phyloP scores from a whole-genome alignment of 92 coral and sea anemone species.

The Isaurus tuberculatus region DNA sequence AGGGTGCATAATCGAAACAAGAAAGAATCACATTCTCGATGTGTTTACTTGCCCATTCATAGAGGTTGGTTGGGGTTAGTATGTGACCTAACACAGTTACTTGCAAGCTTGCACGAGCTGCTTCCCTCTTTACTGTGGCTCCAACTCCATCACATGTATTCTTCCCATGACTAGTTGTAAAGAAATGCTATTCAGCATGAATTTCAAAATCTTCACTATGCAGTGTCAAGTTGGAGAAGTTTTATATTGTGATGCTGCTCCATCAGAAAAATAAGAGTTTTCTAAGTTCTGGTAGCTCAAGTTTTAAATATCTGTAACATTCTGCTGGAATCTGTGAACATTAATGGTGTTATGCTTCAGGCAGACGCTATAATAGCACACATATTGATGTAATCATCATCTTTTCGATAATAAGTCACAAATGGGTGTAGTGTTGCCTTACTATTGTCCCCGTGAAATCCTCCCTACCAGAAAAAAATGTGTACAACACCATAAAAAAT shows the following conservation, averaged over 20 bases:
- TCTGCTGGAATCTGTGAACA: conserved; percentile 21
- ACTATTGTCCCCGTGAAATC: conserved; percentile 35
- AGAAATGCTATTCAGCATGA: conserved; percentile 15
- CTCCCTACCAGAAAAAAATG: too few relatives aligned
- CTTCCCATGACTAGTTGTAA: conserved; percentile 13
- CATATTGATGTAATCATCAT: conserved; percentile 21
- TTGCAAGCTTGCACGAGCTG: conserved; percentile 16
- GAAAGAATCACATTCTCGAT: conserved; percentile 16
- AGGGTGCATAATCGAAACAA: conserved; percentile 55
- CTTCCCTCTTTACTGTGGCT: conserved; percentile 14
- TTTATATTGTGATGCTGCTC: conserved; percentile 35
- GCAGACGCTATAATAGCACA: conserved; percentile 7
- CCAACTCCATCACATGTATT: conserved; percentile 29
- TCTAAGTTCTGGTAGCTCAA: conserved; percentile 14
- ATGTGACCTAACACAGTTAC: conserved; percentile 19
- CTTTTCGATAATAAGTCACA: conserved; percentile 37
- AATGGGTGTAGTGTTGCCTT: conserved; percentile 43
- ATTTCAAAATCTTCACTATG: conserved; percentile 7
- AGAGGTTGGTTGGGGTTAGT: conserved; percentile 23
- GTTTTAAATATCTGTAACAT: conserved; percentile 28
- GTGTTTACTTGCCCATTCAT: conserved; percentile 17
- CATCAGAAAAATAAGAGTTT: conserved; percentile 45
- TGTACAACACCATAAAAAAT: too few relatives aligned
- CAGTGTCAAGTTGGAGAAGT: not conserved
- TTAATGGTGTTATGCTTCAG: conserved; percentile 36